A percentile compares a stretch with the other conserved stretches of the same genome.
Evolutionary conservation across 2,888 invertebrate genomes (phyloP).

Genomic region (Zelleria hepariella): DNA sequence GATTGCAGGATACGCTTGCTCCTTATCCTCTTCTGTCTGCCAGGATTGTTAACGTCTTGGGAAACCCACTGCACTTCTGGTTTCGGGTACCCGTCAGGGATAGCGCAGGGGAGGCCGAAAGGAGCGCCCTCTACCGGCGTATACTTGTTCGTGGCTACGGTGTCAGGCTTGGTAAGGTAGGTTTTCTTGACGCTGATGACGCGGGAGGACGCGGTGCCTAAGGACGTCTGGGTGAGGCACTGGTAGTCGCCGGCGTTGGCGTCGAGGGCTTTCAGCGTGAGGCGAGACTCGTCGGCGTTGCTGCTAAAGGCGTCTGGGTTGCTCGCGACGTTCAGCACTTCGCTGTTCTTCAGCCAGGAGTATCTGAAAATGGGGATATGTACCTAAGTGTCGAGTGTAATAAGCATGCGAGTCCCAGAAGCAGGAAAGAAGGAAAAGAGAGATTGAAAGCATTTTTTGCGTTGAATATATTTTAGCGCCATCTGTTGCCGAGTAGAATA

Average conservation of each 20-base stretch:
- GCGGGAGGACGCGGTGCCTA: slow-evolving; percentile 39
- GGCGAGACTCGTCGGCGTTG: not conserved
- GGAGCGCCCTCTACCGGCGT: slow-evolving; percentile 42
- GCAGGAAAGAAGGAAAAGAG: too few relatives aligned
- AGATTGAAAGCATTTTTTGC: too few relatives aligned
- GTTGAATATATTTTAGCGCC: too few relatives aligned
- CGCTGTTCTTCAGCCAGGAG: not conserved
- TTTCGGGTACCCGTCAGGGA: slow-evolving; percentile 42
- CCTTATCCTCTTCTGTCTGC: slow-evolving; percentile 22
- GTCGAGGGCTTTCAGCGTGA: slow-evolving; percentile 23
- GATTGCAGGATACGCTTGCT: slow-evolving; percentile 35
- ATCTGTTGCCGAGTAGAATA: too few relatives aligned
- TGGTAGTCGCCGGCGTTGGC: slow-evolving; percentile 43
- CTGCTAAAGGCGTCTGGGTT: not conserved
- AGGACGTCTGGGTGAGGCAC: slow-evolving; percentile 35
- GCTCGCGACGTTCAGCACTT: not conserved
- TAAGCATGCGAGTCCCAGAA: too few relatives aligned
- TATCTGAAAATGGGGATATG: not conserved
- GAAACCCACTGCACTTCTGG: slow-evolving; percentile 44
- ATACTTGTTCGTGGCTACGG: slow-evolving; percentile 24
- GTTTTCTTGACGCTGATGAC: slow-evolving; percentile 28
- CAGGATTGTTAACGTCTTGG: slow-evolving; percentile 25
- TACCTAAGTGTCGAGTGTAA: too few relatives aligned
- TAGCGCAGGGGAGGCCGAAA: slow-evolving; percentile 39
- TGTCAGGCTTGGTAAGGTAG: slow-evolving; percentile 28